phyloP scores from a whole-genome alignment of 2,113 vertebrate species.

The Toxotes chatareus region DNA sequence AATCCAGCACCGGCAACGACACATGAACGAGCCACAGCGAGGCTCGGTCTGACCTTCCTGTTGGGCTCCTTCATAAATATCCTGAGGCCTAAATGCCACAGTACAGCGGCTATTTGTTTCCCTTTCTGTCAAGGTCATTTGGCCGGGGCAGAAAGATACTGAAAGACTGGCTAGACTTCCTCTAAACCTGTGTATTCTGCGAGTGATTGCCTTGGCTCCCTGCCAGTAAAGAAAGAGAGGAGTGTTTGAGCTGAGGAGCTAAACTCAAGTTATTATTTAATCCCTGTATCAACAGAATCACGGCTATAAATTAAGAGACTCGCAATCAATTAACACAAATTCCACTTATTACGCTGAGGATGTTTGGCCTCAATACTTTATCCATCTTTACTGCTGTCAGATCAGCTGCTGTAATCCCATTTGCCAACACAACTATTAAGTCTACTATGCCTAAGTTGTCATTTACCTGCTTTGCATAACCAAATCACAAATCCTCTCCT shows the following conservation, averaged over 20 bases:
- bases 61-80: conserved; percentile 68
- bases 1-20: conserved; percentile 5
- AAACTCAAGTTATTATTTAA: conserved; percentile 86
- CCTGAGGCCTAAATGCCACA: conserved; percentile 58
- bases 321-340: conserved; percentile 84
- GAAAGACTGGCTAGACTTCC: conserved; percentile 81
- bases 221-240: conserved; percentile 78
- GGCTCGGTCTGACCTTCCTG: conserved; percentile 62
- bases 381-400: conserved; percentile 67
- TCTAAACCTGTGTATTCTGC: conserved; percentile 82
- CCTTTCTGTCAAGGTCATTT: conserved; percentile 85
- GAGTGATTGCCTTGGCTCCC: conserved; percentile 83
- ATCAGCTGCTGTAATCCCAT: conserved; percentile 61
- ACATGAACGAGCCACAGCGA: neutral
- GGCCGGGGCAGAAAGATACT: conserved; percentile 79
- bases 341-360: conserved; percentile 72
- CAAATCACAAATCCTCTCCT: conserved; percentile 37
- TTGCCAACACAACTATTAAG: conserved; percentile 47
- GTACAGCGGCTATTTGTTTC: conserved; percentile 83
- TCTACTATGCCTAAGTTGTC: conserved; percentile 38
- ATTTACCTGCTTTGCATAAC: conserved; percentile 60
- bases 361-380: conserved; percentile 59
- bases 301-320: conserved; percentile 85
- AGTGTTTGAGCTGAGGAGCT: conserved; percentile 81
- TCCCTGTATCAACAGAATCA: conserved; percentile 85